A percentile compares a stretch with the other conserved stretches of the same genome.
Conservation (phyloP, 2,797 vertebrate genomes). For the Sebastes diaconus region DNA sequence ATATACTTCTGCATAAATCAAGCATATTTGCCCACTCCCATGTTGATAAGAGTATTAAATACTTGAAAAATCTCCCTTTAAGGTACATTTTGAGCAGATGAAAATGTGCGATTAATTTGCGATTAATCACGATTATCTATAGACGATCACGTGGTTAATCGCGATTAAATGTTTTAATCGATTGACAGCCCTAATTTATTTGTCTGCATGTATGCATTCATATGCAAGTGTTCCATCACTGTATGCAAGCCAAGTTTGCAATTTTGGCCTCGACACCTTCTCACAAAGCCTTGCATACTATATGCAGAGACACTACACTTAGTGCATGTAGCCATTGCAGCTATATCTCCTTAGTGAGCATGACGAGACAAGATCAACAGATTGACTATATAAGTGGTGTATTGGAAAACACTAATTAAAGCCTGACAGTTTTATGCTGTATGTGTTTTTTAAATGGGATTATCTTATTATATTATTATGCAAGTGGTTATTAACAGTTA, state of each 20-base stretch:
- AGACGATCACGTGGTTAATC: no score
- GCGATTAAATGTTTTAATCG: no score
- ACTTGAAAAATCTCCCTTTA: no score
- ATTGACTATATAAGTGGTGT: slow-evolving; percentile 17
- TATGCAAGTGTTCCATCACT: not conserved
- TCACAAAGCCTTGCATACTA: not conserved
- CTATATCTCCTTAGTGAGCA: not conserved
- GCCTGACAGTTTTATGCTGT: not conserved
- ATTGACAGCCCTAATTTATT: not conserved
- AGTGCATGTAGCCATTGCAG: not conserved
- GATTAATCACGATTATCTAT: no score
- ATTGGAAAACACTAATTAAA: not conserved
- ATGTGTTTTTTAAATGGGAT: not conserved
- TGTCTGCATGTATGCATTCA: not conserved
- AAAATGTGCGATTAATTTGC: no score
- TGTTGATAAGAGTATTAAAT: no score
- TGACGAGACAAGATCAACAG: slow-evolving; percentile 19
- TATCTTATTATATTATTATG: no score
- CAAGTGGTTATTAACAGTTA: not conserved
- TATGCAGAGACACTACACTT: not conserved
- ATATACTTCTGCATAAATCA: no score
- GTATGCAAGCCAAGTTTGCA: not conserved
- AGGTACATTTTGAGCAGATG: no score
- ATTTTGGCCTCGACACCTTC: not conserved
- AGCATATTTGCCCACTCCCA: no score